Percentiles rank a stretch among this genome's conserved stretches.
These are phyloP conservation scores for Corythornis cristatus DNA, from an alignment of 2,113 vertebrate species.

Conservation along the genomic window DNA sequence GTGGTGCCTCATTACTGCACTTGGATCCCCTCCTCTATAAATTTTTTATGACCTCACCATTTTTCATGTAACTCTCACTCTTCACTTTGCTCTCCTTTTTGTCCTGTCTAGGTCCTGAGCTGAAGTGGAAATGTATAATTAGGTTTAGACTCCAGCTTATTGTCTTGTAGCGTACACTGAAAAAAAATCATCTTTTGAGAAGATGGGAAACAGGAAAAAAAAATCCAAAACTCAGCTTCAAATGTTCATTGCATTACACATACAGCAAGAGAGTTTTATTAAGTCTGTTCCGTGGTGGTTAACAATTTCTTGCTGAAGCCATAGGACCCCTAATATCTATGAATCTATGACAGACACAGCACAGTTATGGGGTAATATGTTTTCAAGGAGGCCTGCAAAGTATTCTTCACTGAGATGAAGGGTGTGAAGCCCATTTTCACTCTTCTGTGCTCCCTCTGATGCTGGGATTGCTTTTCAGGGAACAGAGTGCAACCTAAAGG, in stretches of 20 bases:
- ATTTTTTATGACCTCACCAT: conserved; percentile 81
- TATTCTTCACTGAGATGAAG: neutral
- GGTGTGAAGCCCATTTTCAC: neutral
- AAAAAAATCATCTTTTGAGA: neutral
- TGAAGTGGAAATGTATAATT: neutral
- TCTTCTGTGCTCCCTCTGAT: neutral
- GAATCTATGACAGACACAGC: neutral
- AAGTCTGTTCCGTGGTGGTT: neutral
- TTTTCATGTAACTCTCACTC: conserved; percentile 54
- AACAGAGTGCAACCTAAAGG: neutral
- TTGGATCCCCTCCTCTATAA: conserved; percentile 76
- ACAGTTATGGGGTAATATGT: neutral
- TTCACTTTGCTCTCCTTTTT: conserved; percentile 6
- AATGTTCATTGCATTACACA: neutral
- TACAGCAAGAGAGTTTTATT: neutral
- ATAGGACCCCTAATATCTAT: too few species aligned
- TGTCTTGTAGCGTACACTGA: fast-evolving
- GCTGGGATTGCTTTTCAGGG: neutral
- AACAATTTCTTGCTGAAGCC: neutral
- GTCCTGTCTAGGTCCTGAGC: neutral
- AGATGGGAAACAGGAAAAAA: neutral
- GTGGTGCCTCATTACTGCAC: conserved; percentile 81
- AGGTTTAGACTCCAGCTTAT: neutral
- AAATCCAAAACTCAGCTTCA: neutral
- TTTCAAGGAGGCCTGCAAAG: neutral